Evolutionary conservation across 1,140 invertebrate species (phyloP), one percentile per base, ranked within the genome.

Genomic region (Argopecten irradians): DNA sequence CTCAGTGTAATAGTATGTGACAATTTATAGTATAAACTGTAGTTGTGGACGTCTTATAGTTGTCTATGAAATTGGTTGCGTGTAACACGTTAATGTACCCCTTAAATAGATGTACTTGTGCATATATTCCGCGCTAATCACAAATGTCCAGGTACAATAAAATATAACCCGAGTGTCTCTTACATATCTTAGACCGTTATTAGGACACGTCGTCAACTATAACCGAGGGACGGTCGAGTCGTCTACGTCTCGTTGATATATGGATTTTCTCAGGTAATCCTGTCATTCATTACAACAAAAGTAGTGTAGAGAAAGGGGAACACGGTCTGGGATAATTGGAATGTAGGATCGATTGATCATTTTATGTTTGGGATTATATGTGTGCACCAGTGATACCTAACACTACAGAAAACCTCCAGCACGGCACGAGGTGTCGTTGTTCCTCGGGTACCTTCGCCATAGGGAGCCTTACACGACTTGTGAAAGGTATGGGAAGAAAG

Each of bases 211-310:
- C n/a, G 3, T n/a, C 28, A n/a, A 71, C 55, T 28, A 71, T 71
- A 11, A 71, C 0, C 55, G 55, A 71, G 55, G 55, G 55, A 71
- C 55, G 55, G 28, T 71, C 55, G 1, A 71, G 55, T 8, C 55
- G 55, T 2, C 22, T 2, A 5, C 28, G 55, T 71, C 22, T 1
- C 28, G 22, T 3, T 71, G 55, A 3, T 71, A 11, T 71, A 28
- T 46, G 55, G 55, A 71, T 71, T 71, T 71, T 71, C 55, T 71
- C 55, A 71, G 55, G 55, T 71, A 71, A 71, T 71, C 55, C 55
- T 71, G 55, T 71, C 55, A 71, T 71, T 71, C 55, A 71, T 71
- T 71, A 28, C 55, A 71, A 71, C 55, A 1, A 28, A 71, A n/a
- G n/a, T n/a, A n/a, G n/a, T 16, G 55, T 28, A 71, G 5, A 71